Evolutionary conservation across 2,888 invertebrate genomes (phyloP).

Genomic region (Fissipunctia ypsillon): DNA sequence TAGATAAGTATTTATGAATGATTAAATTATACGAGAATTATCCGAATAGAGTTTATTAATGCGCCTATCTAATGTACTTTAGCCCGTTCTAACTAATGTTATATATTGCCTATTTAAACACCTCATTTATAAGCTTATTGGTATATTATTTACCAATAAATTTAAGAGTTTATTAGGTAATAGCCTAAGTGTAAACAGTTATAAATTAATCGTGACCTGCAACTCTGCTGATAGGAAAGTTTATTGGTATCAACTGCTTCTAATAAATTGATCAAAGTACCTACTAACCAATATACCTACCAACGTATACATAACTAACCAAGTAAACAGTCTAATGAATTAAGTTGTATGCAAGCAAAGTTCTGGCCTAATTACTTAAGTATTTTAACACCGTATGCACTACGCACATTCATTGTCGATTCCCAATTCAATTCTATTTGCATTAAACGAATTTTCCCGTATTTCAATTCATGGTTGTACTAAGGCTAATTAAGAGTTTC

Average conservation of each 20-base stretch:
- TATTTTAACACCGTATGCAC: constrained; percentile 24
- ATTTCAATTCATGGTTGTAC: constrained; percentile 38
- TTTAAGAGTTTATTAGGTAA: constrained; percentile 38
- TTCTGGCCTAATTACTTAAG: constrained; percentile 35
- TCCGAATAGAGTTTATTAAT: background rate
- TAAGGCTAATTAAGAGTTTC: constrained; percentile 45
- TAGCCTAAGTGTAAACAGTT: constrained; percentile 32
- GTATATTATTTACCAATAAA: constrained; percentile 50
- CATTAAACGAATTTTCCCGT: constrained; percentile 29
- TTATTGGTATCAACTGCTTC: constrained; percentile 18
- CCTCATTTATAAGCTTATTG: constrained; percentile 24
- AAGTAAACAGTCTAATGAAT: constrained; percentile 13
- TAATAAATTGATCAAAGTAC: constrained; percentile 30
- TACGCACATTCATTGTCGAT: constrained; percentile 7
- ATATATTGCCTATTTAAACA: constrained; percentile 23
- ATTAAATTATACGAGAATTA: background rate
- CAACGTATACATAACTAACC: too few species aligned
- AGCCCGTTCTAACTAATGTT: constrained; percentile 4
- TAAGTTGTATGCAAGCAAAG: constrained; percentile 35
- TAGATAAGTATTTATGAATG: too few species aligned
- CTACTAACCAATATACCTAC: too few species aligned
- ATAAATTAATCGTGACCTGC: constrained; percentile 54
- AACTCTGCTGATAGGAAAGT: constrained; percentile 22
- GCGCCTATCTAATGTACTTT: background rate
- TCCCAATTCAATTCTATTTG: constrained; percentile 41